A percentile compares a stretch with the other conserved stretches of the same genome.
These are phyloP conservation scores for Trichonephila clavipes DNA, from an alignment of 1,140 invertebrate genomes.

Conservation along the genomic window DNA sequence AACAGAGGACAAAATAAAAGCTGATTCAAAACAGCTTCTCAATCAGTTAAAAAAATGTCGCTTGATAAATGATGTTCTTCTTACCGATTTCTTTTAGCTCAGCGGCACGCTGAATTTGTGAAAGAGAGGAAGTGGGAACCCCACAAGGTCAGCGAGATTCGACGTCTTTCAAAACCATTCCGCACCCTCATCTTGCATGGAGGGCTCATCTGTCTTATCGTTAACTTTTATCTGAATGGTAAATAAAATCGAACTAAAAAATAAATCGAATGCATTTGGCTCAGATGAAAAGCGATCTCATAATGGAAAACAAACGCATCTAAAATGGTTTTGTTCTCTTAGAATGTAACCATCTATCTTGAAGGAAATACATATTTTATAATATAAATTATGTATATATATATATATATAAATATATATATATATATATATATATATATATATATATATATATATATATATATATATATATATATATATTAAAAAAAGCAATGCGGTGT, in stretches of 20 bases:
- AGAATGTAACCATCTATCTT: no score
- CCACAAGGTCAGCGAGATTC: constrained; percentile 1
- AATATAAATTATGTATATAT: no score
- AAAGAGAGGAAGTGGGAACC: not conserved
- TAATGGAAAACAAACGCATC: no score
- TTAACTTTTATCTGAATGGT: not conserved
- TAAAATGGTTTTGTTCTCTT: no score
- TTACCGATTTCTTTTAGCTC: not conserved
- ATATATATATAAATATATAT: no score
- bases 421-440: no score
- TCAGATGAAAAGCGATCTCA: no score
- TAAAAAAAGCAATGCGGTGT: no score
- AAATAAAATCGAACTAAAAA: not conserved
- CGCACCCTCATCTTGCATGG: not conserved
- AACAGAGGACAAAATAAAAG: constrained; percentile 68
- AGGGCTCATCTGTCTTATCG: not conserved
- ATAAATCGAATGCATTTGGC: not conserved
- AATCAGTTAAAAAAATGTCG: constrained; percentile 40
- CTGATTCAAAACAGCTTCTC: constrained; percentile 67
- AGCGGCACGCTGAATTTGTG: not conserved
- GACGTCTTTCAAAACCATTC: constrained; percentile 18
- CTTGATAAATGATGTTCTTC: constrained; percentile 60
- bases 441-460: no score
- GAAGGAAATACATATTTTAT: no score
- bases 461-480: no score